phyloP scores from a whole-genome alignment of 2,113 vertebrate genomes.

The Conger conger region DNA sequence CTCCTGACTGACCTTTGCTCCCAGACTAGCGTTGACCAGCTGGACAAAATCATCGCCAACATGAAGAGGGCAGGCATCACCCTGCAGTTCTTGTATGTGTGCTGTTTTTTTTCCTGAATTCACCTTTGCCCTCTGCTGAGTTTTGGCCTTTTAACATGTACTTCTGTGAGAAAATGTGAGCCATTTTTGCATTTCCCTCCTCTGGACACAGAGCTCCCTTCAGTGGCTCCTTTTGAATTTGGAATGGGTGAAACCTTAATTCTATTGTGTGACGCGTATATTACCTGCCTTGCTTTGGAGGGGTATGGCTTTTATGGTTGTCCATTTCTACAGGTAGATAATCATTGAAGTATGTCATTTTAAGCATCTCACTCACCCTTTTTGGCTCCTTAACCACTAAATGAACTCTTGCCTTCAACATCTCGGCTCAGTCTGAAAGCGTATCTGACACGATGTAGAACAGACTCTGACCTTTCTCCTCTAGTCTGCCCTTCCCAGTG shows the following conservation, averaged over 20 bases:
- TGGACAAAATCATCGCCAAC: slow-evolving; percentile 83
- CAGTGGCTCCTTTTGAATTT: background rate
- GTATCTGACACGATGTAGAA: background rate
- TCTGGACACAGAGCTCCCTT: background rate
- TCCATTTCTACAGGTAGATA: too few species aligned
- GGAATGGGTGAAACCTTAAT: background rate
- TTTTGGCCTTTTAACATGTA: background rate
- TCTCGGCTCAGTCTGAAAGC: background rate
- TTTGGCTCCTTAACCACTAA: too few species aligned
- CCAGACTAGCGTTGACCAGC: slow-evolving; percentile 77
- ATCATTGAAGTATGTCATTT: too few species aligned
- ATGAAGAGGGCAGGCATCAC: slow-evolving; percentile 79
- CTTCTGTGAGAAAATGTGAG: background rate
- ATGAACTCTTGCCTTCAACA: too few species aligned
- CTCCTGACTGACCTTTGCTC: slow-evolving; percentile 86
- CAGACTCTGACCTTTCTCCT: background rate
- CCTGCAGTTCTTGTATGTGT: slow-evolving; percentile 92
- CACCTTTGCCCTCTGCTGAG: background rate
- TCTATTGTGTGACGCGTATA: background rate
- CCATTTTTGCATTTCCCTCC: background rate
- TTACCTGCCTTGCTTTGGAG: too few species aligned
- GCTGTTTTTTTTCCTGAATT: background rate
- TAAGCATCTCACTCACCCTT: too few species aligned
- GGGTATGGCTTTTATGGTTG: too few species aligned
- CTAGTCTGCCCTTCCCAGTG: slow-evolving; percentile 83